Evolutionary conservation across 2,113 vertebrate species (phyloP), one percentile per base, ranked within the genome.

Genomic region (Zingel zingel): DNA sequence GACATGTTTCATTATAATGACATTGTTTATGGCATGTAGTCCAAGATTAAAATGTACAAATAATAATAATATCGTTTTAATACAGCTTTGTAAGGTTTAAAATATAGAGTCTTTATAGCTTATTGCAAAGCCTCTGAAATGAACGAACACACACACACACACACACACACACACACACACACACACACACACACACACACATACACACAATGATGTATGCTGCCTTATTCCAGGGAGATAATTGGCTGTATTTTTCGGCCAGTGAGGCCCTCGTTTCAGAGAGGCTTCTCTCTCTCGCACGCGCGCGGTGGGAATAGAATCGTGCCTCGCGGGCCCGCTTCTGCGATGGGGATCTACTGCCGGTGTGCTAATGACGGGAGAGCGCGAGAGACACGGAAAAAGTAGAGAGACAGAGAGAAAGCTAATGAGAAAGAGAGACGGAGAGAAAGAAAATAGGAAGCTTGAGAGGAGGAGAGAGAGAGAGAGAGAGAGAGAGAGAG

Each of bases 351-450:
- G 86, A 88, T 88, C 90, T 74, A 84, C 88, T 77, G 85, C 92
- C 87, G 88, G 91, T 93, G 89, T 86, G 93, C 93, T 94, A 95
- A 95, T 95, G 92, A 92, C 82, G 88, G 85, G 72, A 62, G 89
- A 89, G 88, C 84, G 69, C 70, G 75, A 80, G 84, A 85, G 47
- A 59, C 77, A 45, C 66, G 16, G 16, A 33, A 48, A 58, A 25
- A 30, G 27, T 7, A 57, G 47, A 23, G 33, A 64, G 62, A 50
- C 13, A 48, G 48, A 43, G 65, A 30, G 25, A 81, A 64, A 87
- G 81, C 48, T 79, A 87, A 86, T 81, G 77, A 87, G 89, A 81
- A 54, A 74, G 57, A 70, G 77, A 80, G 61, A 84, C 25, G 58
- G 43, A 51, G 81, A 69, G 69, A 69, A 36, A 58, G 54, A 68